These are phyloP conservation scores for Rhagophthalmus giganteus DNA, from an alignment of 2,888 invertebrate species.

Conservation along the genomic window DNA sequence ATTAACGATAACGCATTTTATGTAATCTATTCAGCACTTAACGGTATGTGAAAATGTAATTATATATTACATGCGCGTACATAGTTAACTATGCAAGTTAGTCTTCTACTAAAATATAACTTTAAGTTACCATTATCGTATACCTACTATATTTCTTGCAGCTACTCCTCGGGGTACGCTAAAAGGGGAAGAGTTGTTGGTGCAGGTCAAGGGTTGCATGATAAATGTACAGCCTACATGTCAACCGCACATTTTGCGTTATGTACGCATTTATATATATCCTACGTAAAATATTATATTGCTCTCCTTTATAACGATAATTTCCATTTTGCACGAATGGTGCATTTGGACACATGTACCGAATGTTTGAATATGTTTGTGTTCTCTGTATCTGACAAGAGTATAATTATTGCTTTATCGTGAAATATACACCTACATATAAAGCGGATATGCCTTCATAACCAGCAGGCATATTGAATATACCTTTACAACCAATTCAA, in stretches of 20 bases:
- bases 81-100: constrained; percentile 7
- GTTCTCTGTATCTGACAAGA: constrained; percentile 17
- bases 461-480: neutral
- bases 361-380: constrained; percentile 13
- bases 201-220: constrained; percentile 40
- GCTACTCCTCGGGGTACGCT: constrained; percentile 31
- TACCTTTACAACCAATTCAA: too few relatives aligned
- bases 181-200: constrained; percentile 40
- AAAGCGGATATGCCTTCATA: neutral
- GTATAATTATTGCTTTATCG: constrained; percentile 9
- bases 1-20: too few relatives aligned
- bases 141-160: constrained; percentile 32
- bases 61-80: too few relatives aligned
- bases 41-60: too few relatives aligned
- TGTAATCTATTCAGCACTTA: too few relatives aligned
- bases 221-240: constrained; percentile 40
- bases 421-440: too few relatives aligned
- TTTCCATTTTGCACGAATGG: constrained; percentile 26
- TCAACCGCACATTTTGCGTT: constrained; percentile 40
- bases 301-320: constrained; percentile 16
- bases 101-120: constrained; percentile 14
- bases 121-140: constrained; percentile 29
- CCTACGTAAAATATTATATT: constrained; percentile 32
- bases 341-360: constrained; percentile 10
- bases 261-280: constrained; percentile 37